A percentile compares a stretch with the other conserved stretches of the same genome.
Conservation (phyloP, 2,888 invertebrate genomes). For the Habroteleia sp. region DNA sequence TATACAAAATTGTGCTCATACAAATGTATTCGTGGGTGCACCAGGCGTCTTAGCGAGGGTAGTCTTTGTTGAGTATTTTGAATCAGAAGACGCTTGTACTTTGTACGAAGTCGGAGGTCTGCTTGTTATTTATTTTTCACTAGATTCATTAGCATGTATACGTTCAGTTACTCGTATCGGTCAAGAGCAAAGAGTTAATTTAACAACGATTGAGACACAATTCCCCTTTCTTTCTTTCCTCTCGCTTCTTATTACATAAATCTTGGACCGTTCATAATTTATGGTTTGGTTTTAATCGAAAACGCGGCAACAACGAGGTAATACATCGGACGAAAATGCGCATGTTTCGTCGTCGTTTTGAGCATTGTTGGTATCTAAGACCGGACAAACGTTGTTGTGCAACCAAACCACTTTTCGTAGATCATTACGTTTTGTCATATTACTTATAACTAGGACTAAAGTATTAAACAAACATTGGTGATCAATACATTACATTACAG, state of each 20-base stretch:
- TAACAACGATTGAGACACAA: slow-evolving; percentile 37
- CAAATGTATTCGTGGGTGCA: slow-evolving; percentile 51
- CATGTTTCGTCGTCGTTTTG: slow-evolving; percentile 53
- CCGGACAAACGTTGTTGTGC: neutral
- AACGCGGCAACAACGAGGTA: slow-evolving; percentile 61
- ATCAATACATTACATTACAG: no score
- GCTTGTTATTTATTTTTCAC: neutral
- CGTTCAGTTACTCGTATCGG: neutral
- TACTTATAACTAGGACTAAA: no score
- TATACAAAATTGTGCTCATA: slow-evolving; percentile 56
- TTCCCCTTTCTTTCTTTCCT: neutral
- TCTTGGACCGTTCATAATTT: slow-evolving; percentile 20
- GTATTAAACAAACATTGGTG: no score
- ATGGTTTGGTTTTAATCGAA: slow-evolving; percentile 24
- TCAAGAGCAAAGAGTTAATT: slow-evolving; percentile 18
- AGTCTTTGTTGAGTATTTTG: slow-evolving; percentile 58
- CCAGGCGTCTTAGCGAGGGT: slow-evolving; percentile 36
- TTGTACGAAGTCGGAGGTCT: slow-evolving; percentile 44
- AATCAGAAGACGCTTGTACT: slow-evolving; percentile 42
- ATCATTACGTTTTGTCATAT: no score
- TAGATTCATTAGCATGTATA: neutral
- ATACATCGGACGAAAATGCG: slow-evolving; percentile 54
- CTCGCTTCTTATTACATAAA: slow-evolving; percentile 1
- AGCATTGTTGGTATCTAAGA: slow-evolving; percentile 48
- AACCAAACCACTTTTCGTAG: neutral